These are phyloP conservation scores for Sinotaia quadrata DNA, from an alignment of 2,888 invertebrate species.

Conservation along the genomic window DNA sequence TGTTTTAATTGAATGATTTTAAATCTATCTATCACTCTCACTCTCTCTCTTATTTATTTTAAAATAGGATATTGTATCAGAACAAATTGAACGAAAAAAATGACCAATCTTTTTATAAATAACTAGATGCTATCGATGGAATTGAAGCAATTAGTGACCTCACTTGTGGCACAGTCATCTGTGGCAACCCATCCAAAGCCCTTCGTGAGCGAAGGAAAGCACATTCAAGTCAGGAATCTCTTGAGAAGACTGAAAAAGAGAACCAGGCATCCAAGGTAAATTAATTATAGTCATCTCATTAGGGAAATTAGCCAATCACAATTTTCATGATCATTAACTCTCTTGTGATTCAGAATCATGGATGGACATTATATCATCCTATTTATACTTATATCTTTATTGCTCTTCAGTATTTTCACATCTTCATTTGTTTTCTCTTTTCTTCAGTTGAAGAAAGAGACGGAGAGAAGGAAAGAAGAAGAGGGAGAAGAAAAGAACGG, in stretches of 20 bases:
- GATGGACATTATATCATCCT: too few species aligned
- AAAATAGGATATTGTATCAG: background rate
- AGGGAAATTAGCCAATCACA: too few species aligned
- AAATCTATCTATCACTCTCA: constrained; percentile 11
- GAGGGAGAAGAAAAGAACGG: background rate
- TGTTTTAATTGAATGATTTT: too few species aligned
- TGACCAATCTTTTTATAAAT: background rate
- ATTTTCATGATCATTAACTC: too few species aligned
- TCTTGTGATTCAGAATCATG: too few species aligned
- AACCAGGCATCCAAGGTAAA: too few species aligned
- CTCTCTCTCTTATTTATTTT: background rate
- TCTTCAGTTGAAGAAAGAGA: background rate
- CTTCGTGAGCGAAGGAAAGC: constrained; percentile 52
- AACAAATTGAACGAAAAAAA: background rate
- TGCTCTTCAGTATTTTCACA: too few species aligned
- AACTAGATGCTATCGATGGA: constrained; percentile 40
- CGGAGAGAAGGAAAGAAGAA: constrained; percentile 8
- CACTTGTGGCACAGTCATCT: constrained; percentile 68
- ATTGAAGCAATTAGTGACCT: constrained; percentile 65
- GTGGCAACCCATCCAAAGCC: constrained; percentile 72
- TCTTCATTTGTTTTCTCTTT: too few species aligned
- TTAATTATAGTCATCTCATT: too few species aligned
- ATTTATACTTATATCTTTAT: too few species aligned
- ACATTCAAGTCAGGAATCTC: constrained; percentile 12
- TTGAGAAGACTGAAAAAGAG: background rate